Evolutionary conservation across 92 coral and sea anemone species (phyloP).

Genomic region (Zoanthus solanderi): DNA sequence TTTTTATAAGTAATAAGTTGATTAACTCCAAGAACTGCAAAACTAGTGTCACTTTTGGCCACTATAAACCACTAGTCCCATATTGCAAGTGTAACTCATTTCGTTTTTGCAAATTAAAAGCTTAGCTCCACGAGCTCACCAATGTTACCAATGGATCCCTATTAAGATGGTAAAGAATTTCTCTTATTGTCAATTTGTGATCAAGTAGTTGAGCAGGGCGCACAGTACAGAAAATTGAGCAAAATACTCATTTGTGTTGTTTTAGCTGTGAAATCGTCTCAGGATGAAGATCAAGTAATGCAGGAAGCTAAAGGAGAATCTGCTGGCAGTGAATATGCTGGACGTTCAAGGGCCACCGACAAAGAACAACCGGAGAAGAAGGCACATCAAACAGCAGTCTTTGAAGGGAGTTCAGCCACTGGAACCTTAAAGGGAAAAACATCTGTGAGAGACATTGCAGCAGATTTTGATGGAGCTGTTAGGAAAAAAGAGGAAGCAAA

Average conservation of each 20-base stretch:
- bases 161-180: too few relatives aligned
- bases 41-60: too few relatives aligned
- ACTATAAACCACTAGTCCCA: too few relatives aligned
- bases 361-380: slow-evolving; percentile 19
- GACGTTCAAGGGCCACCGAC: not conserved
- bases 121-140: too few relatives aligned
- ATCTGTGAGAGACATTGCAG: slow-evolving; percentile 40
- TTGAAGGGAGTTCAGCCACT: slow-evolving; percentile 29
- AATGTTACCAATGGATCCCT: too few relatives aligned
- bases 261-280: slow-evolving; percentile 59
- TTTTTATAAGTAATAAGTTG: too few relatives aligned
- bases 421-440: slow-evolving; percentile 37
- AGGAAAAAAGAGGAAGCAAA: slow-evolving; percentile 57
- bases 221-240: too few relatives aligned
- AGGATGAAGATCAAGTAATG: slow-evolving; percentile 63
- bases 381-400: not conserved
- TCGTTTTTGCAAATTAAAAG: too few relatives aligned
- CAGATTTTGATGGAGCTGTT: slow-evolving; percentile 65
- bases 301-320: slow-evolving; percentile 28
- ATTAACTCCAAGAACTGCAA: too few relatives aligned
- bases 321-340: slow-evolving; percentile 7
- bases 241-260: not conserved
- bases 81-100: too few relatives aligned
- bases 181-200: not conserved
- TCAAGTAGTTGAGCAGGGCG: not conserved